Evolutionary conservation across 2,113 vertebrate species (phyloP), one percentile per base, ranked within the genome.

Genomic region (Furnarius figulus): DNA sequence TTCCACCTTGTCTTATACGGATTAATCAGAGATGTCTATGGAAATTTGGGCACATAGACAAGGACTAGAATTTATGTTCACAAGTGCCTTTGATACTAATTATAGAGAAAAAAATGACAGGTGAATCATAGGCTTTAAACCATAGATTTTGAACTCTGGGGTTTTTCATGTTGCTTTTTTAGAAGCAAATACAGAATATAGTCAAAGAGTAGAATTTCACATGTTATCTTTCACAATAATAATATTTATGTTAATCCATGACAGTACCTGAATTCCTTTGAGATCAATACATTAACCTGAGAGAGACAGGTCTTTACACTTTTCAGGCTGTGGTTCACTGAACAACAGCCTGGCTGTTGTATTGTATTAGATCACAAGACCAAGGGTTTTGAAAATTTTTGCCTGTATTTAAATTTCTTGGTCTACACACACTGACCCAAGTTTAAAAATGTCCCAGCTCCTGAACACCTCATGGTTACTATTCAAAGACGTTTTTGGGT

Each of bases 231-330:
- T 71, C 42, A 66, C 37, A 66, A 2, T 49, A 66, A 2, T 56
- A 33, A 66, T 27, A 14, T 37, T 7, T 22, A 5, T 50, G 14
- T 42, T 40, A 68, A 56, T 67, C 71, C 28, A 14, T 0, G 0
- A 27, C 20, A 46, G 17, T 56, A 44, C 9, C 23, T 73, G 35
- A 61, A 46, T 56, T 96, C 18, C 23, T 76, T 24, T 49, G 44
- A 81, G 61, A 30, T 55, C 46, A 44, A 4, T 27, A 50, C 24
- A 14, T 78, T 49, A 42, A 61, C 58, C 4, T 62, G 50, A 80
- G 55, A 81, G 49, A 81, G 8, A n/a, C 0, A 0, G 20, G 5
- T 40, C 89, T 44, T 61, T 81, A 5, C 0, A 0, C 25, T 73
- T 85, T 63, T 16, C 35, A 42, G 17, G 24, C 39, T 44, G n/a